A percentile compares a stretch with the other conserved stretches of the same genome.
phyloP scores from a whole-genome alignment of 2,888 invertebrate species.

The Litoditis marina region DNA sequence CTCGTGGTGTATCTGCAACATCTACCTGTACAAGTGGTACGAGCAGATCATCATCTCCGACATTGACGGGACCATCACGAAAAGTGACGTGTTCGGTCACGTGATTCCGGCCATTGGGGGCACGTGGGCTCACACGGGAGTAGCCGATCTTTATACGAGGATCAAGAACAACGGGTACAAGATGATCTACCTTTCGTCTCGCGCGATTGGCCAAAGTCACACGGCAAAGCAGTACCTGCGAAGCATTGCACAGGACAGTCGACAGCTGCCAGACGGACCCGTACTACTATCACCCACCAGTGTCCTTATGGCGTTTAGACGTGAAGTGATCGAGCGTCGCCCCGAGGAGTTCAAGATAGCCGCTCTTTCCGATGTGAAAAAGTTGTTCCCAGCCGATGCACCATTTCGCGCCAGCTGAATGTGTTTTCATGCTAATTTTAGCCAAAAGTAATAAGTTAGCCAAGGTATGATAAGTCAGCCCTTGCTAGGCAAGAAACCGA shows the following conservation, averaged over 20 bases:
- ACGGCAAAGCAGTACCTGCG: slow-evolving; percentile 90
- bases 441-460: too few species aligned
- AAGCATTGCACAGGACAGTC: slow-evolving; percentile 87
- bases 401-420: slow-evolving; percentile 99
- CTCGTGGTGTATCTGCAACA: slow-evolving; percentile 87
- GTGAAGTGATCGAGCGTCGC: slow-evolving; percentile 97
- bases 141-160: slow-evolving; percentile 92
- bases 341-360: slow-evolving; percentile 99
- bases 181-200: slow-evolving; percentile 88
- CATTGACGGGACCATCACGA: slow-evolving; percentile 76
- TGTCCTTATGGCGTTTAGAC: slow-evolving; percentile 89
- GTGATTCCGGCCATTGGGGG: slow-evolving; percentile 94
- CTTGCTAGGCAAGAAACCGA: too few species aligned
- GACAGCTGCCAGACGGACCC: slow-evolving; percentile 91
- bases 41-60: slow-evolving; percentile 98
- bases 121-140: slow-evolving; percentile 98
- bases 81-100: slow-evolving; percentile 86
- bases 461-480: too few species aligned
- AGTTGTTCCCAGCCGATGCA: slow-evolving; percentile 78
- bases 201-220: slow-evolving; percentile 84
- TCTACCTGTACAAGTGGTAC: slow-evolving; percentile 93
- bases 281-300: slow-evolving; percentile 94
- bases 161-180: slow-evolving; percentile 91
- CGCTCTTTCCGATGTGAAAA: slow-evolving; percentile 90
- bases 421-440: too few species aligned